Evolutionary conservation across 2,113 vertebrate genomes (phyloP).

Genomic region (Cochlearius cochlearius): DNA sequence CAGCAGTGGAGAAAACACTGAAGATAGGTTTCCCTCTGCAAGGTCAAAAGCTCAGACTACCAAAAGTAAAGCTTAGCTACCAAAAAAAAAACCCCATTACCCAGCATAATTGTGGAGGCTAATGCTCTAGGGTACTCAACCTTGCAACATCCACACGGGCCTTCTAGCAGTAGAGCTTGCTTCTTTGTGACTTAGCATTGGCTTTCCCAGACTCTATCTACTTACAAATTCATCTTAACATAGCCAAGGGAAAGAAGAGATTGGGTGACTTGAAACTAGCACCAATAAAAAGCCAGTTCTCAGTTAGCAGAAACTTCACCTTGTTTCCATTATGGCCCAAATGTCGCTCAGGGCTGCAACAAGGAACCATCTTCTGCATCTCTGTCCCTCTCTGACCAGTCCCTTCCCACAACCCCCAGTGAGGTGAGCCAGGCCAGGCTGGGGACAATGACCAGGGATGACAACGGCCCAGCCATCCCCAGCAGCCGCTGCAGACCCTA

Average conservation of each 20-base stretch:
- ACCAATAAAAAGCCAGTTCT: not conserved
- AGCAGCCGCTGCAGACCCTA: accelerated
- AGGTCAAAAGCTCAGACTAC: not conserved
- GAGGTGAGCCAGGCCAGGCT: not conserved
- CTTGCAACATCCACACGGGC: not conserved
- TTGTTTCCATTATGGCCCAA: not conserved
- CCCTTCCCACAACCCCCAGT: not conserved
- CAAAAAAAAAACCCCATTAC: not conserved
- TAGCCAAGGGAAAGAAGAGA: not conserved
- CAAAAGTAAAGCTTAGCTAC: not conserved
- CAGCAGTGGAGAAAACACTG: not conserved
- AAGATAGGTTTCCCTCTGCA: not conserved
- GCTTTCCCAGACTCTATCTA: not conserved
- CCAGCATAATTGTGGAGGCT: not conserved
- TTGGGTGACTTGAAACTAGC: not conserved
- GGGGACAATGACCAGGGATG: accelerated
- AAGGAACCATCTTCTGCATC: not conserved
- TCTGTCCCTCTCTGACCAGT: accelerated
- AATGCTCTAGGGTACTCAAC: not conserved
- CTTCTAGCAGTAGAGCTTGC: not conserved
- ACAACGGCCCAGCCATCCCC: not conserved
- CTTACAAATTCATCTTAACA: not conserved
- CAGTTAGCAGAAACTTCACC: not conserved
- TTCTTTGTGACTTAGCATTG: not conserved
- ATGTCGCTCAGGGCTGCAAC: accelerated